Base-by-base conservation (phyloP, 2,113 vertebrate species). In the Bubo scandiacus region DNA sequence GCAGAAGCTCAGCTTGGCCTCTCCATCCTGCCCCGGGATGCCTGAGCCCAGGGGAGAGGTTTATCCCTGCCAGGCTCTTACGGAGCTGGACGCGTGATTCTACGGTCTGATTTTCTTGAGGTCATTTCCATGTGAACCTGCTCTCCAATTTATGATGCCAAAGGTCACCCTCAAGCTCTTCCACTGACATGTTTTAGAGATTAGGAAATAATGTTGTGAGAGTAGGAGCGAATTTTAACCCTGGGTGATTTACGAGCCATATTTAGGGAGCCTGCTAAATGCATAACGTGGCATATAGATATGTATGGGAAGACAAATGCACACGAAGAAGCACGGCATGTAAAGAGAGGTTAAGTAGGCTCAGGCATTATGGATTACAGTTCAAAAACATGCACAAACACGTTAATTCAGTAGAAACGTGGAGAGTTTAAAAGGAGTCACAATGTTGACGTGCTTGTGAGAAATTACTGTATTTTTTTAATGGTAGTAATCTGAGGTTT, bases 81-180 rank as follows among this genome's bases (percentile, higher is more conserved):
- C 0, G 4, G 61, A 62, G 42, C 2, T 25, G 21, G 22, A 62
- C 54, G 65, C 9, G 18, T 23, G 38, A 38, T 65, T 47, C 65
- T 32, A 9, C 0, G 1, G 43, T 72, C 72, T 71, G 77, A 55
- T 92, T 90, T 93, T 86, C 86, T 74, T 68, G 86, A 80, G 86
- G 90, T 94, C 93, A 84, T 66, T 94, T 82, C 89, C 75, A 68
- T 86, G 90, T 92, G 83, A 92, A 70, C 63, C 81, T 58, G 62
- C 27, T 83, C 38, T 61, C 54, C 20, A 49, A 94, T 93, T 96
- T 92, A 88, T 63, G 86, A 70, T 96, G 88, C 74, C 83, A 89
- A 97, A 97, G 95, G 94, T 96, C 84, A 72, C 34, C 17, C 63
- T 86, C 84, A 45, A 92, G 66, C 36, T 94, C 94, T 92, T 92